phyloP scores from a whole-genome alignment of 2,888 invertebrate species.

The Melanargia galathea region DNA sequence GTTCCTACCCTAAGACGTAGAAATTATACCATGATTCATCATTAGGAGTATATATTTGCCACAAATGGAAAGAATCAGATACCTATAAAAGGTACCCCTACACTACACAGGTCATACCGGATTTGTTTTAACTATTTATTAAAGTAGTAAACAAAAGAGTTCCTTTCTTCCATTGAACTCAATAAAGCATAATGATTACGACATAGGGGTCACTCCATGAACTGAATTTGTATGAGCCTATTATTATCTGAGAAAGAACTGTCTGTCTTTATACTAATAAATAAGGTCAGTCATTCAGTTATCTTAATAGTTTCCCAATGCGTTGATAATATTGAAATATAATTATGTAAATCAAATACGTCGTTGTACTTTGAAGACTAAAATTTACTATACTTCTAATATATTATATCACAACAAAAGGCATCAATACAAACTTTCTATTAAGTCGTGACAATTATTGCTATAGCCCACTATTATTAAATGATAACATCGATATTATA shows the following conservation, averaged over 20 bases:
- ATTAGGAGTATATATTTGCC: neutral
- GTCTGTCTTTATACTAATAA: slow-evolving; percentile 25
- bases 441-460: slow-evolving; percentile 52
- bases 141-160: slow-evolving; percentile 27
- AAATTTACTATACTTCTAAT: slow-evolving; percentile 18
- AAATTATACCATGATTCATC: slow-evolving; percentile 17
- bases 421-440: slow-evolving; percentile 50
- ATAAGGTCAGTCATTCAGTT: neutral
- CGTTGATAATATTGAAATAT: neutral
- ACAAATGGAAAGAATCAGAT: slow-evolving; percentile 33
- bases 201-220: slow-evolving; percentile 32
- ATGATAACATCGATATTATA: slow-evolving; percentile 60
- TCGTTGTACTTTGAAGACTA: neutral
- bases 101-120: slow-evolving; percentile 42
- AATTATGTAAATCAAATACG: neutral
- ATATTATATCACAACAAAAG: slow-evolving; percentile 1
- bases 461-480: slow-evolving; percentile 49
- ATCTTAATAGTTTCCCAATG: neutral
- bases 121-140: slow-evolving; percentile 38
- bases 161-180: slow-evolving; percentile 10
- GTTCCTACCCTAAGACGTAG: slow-evolving; percentile 18
- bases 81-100: too few relatives aligned
- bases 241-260: slow-evolving; percentile 29
- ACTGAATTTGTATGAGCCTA: slow-evolving; percentile 39
- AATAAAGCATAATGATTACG: slow-evolving; percentile 23